Percentiles rank a stretch among this genome's conserved stretches.
Evolutionary conservation across 2,888 invertebrate genomes (phyloP).

Genomic region (Dione juno): DNA sequence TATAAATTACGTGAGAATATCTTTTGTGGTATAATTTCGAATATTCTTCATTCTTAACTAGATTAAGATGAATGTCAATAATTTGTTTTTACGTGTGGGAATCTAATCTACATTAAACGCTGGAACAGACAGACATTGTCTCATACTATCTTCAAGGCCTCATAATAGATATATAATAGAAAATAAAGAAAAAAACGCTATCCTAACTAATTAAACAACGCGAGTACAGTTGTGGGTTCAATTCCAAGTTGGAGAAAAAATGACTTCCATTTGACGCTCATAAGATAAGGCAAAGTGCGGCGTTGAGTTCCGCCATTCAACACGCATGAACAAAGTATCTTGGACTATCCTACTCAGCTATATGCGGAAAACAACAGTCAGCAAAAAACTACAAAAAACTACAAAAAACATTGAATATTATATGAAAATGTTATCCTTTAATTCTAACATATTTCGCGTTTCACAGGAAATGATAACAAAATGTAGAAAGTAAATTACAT

Average conservation of each 20-base stretch:
- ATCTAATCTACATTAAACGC: no score
- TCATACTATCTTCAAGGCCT: no score
- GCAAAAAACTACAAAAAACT: no score
- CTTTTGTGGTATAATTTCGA: slow-evolving; percentile 13
- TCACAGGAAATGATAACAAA: background rate
- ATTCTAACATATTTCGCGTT: background rate
- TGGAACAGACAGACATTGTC: no score
- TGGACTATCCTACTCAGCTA: no score
- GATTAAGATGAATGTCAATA: background rate
- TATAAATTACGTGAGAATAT: slow-evolving; percentile 23
- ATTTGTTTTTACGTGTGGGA: background rate
- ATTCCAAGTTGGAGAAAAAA: no score
- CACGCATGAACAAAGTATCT: background rate
- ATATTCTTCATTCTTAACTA: background rate
- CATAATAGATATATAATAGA: no score
- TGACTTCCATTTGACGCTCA: no score
- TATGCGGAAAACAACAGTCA: background rate
- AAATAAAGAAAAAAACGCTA: no score
- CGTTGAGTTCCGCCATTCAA: background rate
- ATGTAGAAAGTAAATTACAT: background rate
- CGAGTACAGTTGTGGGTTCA: no score
- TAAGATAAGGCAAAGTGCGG: background rate
- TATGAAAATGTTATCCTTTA: slow-evolving; percentile 8
- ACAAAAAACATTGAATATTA: background rate
- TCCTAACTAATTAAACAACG: no score